phyloP scores from a whole-genome alignment of 1,140 invertebrate genomes.

The Homarus americanus region DNA sequence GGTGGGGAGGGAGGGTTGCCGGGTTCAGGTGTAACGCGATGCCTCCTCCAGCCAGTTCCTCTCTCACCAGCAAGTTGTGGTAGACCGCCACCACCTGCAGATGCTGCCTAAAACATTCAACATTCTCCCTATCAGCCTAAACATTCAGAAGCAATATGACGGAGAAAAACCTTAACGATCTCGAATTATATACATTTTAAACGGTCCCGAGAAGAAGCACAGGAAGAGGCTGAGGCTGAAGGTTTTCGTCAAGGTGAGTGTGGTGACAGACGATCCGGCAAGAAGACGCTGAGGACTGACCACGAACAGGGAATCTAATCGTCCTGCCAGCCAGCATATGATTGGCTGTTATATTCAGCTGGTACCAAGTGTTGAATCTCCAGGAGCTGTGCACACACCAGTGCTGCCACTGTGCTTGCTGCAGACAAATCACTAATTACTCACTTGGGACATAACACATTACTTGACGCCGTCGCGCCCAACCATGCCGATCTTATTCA shows the following conservation, averaged over 20 bases:
- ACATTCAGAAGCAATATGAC: neutral
- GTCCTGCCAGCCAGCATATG: conserved; percentile 11
- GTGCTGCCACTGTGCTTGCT: neutral
- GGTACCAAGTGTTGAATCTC: neutral
- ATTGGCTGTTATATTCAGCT: conserved; percentile 16
- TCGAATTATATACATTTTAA: neutral
- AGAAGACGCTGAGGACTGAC: neutral
- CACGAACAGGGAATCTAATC: conserved; percentile 12
- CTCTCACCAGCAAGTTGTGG: neutral
- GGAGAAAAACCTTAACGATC: neutral
- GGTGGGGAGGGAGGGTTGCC: neutral
- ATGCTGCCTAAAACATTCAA: neutral
- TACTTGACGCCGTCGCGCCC: neutral
- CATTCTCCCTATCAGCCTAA: neutral
- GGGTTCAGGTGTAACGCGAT: neutral
- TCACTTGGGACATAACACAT: neutral
- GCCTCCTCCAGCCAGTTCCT: neutral
- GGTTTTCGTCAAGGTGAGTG: neutral
- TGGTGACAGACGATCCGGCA: conserved; percentile 6
- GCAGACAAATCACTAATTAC: neutral
- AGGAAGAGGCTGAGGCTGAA: neutral
- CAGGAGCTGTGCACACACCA: neutral
- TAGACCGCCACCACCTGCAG: neutral
- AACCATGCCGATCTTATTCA: neutral
- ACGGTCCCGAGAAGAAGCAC: neutral